These are phyloP conservation scores for Psilopsiagon aymara DNA, from an alignment of 2,113 vertebrate genomes.

Conservation along the genomic window DNA sequence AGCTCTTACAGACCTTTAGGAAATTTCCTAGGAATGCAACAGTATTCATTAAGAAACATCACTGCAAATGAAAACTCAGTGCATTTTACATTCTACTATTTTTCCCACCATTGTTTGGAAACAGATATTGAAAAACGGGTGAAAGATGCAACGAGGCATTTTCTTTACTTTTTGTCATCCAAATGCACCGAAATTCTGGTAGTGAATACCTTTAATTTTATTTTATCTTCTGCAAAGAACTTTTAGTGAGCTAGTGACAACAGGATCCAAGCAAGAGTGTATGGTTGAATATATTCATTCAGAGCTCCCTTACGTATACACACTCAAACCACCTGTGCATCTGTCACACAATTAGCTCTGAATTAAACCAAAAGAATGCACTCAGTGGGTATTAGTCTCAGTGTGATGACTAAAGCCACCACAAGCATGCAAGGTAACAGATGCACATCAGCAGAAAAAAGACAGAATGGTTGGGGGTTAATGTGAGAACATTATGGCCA, in stretches of 20 bases:
- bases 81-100: neutral
- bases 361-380: neutral
- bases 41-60: neutral
- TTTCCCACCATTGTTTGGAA: neutral
- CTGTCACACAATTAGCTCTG: neutral
- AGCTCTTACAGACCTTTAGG: neutral
- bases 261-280: neutral
- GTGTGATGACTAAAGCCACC: rapidly evolving
- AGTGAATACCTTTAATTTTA: neutral
- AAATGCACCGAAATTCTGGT: neutral
- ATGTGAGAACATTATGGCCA: rapidly evolving
- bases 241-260: neutral
- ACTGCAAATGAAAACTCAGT: neutral
- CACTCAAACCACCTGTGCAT: neutral
- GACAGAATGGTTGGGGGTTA: neutral
- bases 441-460: neutral
- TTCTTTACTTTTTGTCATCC: neutral
- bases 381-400: neutral
- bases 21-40: neutral
- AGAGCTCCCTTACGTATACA: rapidly evolving
- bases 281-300: neutral
- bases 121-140: neutral
- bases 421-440: neutral
- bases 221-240: neutral
- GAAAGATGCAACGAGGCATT: neutral